phyloP scores from a whole-genome alignment of 2,113 vertebrate species.

The Athene cunicularia region DNA sequence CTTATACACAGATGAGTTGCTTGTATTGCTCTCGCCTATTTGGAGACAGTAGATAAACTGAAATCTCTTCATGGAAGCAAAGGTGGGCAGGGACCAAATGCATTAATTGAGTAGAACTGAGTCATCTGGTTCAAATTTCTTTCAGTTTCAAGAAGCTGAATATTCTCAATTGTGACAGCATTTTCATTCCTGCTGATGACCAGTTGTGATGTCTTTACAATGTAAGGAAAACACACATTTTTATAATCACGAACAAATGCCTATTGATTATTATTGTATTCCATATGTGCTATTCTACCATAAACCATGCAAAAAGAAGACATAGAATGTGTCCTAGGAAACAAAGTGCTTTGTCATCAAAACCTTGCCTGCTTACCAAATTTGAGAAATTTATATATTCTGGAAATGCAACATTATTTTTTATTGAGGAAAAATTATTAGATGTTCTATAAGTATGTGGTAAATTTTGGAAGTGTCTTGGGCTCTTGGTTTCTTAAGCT shows the following conservation, averaged over 20 bases:
- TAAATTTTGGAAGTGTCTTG: background rate
- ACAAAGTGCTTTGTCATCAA: background rate
- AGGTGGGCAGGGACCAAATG: background rate
- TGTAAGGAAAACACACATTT: background rate
- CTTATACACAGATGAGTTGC: background rate
- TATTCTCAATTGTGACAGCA: background rate
- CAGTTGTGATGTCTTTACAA: background rate
- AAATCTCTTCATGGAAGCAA: background rate
- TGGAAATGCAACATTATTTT: background rate
- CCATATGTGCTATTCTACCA: background rate
- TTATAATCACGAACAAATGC: background rate
- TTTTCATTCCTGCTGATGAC: background rate
- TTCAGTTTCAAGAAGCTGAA: background rate
- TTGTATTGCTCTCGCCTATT: background rate
- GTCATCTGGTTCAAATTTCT: background rate
- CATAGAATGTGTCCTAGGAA: background rate
- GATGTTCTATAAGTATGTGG: accelerated
- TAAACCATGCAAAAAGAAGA: background rate
- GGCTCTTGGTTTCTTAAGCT: background rate
- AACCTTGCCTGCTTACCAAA: background rate
- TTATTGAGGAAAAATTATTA: background rate
- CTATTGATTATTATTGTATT: background rate
- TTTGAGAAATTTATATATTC: background rate
- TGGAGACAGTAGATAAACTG: background rate
- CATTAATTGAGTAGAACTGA: accelerated